phyloP scores from a whole-genome alignment of 1,140 invertebrate species.

The Drosophila navojoa region DNA sequence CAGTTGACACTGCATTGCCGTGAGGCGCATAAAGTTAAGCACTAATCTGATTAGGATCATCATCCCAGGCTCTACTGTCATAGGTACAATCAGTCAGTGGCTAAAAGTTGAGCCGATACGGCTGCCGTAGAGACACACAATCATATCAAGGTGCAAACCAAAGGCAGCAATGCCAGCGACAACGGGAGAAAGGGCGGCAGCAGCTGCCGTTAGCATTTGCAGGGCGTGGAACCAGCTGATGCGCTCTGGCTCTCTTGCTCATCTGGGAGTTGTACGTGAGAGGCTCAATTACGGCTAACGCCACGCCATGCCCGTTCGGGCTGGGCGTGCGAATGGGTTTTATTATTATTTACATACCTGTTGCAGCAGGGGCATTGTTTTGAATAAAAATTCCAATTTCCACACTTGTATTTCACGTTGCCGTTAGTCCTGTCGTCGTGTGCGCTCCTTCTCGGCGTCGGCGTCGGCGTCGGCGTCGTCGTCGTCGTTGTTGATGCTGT shows the following conservation, averaged over 20 bases:
- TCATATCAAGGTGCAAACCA: constrained; percentile 26
- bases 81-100: constrained; percentile 32
- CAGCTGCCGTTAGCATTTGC: neutral
- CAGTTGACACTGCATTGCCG: constrained; percentile 12
- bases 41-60: constrained; percentile 82
- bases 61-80: constrained; percentile 44
- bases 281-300: constrained; percentile 69
- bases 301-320: constrained; percentile 15
- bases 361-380: constrained; percentile 84
- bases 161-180: neutral
- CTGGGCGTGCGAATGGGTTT: constrained; percentile 76
- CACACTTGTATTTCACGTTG: constrained; percentile 74
- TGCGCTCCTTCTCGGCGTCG: constrained; percentile 22
- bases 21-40: constrained; percentile 75
- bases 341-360: constrained; percentile 84
- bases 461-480: constrained; percentile 30
- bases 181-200: neutral
- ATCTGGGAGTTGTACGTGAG: constrained; percentile 67
- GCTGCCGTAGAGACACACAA: constrained; percentile 18
- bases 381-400: constrained; percentile 84
- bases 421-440: constrained; percentile 40
- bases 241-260: constrained; percentile 33
- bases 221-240: constrained; percentile 65
- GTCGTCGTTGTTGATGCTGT: constrained; percentile 32
- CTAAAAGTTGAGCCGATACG: constrained; percentile 23